These are phyloP conservation scores for Amazona finschi DNA, from an alignment of 2,797 vertebrate species.

Conservation along the genomic window DNA sequence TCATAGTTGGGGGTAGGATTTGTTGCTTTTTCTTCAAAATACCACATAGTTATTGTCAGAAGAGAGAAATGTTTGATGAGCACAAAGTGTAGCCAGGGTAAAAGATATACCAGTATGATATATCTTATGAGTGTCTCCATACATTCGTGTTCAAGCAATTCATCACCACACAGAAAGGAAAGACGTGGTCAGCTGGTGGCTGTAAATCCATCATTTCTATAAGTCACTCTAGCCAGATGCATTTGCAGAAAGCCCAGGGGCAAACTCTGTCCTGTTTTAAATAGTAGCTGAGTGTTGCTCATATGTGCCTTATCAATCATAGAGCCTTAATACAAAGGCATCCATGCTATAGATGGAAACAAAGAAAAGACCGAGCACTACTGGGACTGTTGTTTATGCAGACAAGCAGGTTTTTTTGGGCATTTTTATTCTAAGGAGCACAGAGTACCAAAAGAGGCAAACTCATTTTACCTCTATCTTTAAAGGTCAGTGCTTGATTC, in stretches of 20 bases:
- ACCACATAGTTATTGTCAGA: not conserved
- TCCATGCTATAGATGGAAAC: not conserved
- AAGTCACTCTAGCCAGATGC: not conserved
- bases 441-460: not conserved
- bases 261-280: not conserved
- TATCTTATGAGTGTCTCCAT: not conserved
- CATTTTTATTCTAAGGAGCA: conserved; percentile 1
- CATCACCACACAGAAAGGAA: not conserved
- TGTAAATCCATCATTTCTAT: not conserved
- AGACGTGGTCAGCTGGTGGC: not conserved
- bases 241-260: not conserved
- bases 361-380: not conserved
- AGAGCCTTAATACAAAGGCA: not conserved
- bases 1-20: accelerated
- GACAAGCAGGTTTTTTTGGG: not conserved
- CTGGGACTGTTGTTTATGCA: not conserved
- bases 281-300: not conserved
- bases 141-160: not conserved
- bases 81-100: not conserved
- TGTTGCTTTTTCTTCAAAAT: not conserved
- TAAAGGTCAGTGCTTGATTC: not conserved
- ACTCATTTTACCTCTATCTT: not conserved
- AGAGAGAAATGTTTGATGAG: not conserved
- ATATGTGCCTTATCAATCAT: not conserved
- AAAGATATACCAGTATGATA: not conserved